Evolutionary conservation across 2,113 vertebrate species (phyloP).

Genomic region (Zeus faber): DNA sequence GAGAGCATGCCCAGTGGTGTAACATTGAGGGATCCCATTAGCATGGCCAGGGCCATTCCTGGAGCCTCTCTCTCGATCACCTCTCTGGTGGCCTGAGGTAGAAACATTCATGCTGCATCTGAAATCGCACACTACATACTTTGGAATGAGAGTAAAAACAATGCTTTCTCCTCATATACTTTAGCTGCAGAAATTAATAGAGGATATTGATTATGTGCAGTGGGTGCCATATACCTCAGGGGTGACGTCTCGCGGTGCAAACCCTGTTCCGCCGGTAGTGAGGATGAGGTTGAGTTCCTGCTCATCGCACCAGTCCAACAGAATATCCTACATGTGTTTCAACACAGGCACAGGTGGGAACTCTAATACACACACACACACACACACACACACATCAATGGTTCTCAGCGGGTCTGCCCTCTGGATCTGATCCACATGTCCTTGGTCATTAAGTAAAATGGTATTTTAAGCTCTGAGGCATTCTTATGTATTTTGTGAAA

Average conservation of each 20-base stretch:
- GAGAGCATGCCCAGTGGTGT: slow-evolving; percentile 98
- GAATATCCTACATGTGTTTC: slow-evolving; percentile 83
- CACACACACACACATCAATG: too few relatives aligned
- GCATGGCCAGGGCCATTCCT: slow-evolving; percentile 98
- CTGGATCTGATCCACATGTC: too few relatives aligned
- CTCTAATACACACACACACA: too few relatives aligned
- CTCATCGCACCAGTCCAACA: slow-evolving; percentile 98
- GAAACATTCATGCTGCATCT: too few relatives aligned
- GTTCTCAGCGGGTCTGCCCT: too few relatives aligned
- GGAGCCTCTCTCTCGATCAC: slow-evolving; percentile 98
- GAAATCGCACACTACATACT: too few relatives aligned
- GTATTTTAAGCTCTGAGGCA: too few relatives aligned
- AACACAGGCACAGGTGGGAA: slow-evolving; percentile 1
- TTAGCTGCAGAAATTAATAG: too few relatives aligned
- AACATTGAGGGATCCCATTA: slow-evolving; percentile 98
- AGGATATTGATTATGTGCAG: too few relatives aligned
- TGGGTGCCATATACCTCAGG: slow-evolving; percentile 99
- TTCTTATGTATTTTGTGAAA: too few relatives aligned
- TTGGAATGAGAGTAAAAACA: not conserved
- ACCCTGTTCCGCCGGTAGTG: slow-evolving; percentile 97
- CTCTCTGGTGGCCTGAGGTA: slow-evolving; percentile 92
- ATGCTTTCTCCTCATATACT: too few relatives aligned
- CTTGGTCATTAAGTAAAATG: too few relatives aligned
- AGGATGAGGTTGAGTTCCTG: slow-evolving; percentile 98
- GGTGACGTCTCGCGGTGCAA: slow-evolving; percentile 96